Conservation (phyloP, 2,797 vertebrate species). For the Typhlichthys eigenmanni region DNA sequence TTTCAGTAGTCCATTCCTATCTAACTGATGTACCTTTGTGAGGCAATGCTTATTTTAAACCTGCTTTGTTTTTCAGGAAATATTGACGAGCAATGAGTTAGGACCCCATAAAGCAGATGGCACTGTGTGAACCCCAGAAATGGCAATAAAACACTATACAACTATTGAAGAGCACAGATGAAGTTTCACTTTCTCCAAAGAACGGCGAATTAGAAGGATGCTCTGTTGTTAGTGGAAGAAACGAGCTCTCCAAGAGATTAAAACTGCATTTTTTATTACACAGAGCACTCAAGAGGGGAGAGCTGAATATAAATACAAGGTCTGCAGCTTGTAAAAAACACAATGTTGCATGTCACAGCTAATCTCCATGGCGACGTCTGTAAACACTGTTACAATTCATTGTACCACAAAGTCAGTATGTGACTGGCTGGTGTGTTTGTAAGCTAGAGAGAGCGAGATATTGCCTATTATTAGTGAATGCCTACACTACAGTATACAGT, state of each 20-base stretch:
- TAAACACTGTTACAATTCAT: conserved; percentile 27
- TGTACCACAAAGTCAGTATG: conserved; percentile 27
- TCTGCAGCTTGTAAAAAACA: conserved; percentile 26
- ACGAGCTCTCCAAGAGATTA: conserved; percentile 25
- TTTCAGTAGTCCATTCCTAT: conserved; percentile 28
- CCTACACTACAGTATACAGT: neutral
- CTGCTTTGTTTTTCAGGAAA: conserved; percentile 16
- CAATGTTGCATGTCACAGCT: conserved; percentile 9
- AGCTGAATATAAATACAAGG: conserved; percentile 34
- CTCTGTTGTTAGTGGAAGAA: conserved; percentile 31
- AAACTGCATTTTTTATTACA: conserved; percentile 37
- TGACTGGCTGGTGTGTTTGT: conserved; percentile 27
- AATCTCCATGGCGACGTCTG: conserved; percentile 17
- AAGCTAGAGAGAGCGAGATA: conserved; percentile 3
- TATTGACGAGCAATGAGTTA: conserved; percentile 29
- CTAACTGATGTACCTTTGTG: conserved; percentile 13
- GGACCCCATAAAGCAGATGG: conserved; percentile 5
- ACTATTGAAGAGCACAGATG: conserved; percentile 26
- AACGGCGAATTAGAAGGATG: conserved; percentile 22
- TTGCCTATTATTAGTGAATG: conserved; percentile 4
- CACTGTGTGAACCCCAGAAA: neutral
- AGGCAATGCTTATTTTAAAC: conserved; percentile 27
- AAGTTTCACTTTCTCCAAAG: conserved; percentile 26
- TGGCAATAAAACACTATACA: conserved; percentile 9
- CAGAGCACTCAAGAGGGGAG: conserved; percentile 15